Conservation (phyloP, 2,113 vertebrate species). For the Pterocles orientalis region DNA sequence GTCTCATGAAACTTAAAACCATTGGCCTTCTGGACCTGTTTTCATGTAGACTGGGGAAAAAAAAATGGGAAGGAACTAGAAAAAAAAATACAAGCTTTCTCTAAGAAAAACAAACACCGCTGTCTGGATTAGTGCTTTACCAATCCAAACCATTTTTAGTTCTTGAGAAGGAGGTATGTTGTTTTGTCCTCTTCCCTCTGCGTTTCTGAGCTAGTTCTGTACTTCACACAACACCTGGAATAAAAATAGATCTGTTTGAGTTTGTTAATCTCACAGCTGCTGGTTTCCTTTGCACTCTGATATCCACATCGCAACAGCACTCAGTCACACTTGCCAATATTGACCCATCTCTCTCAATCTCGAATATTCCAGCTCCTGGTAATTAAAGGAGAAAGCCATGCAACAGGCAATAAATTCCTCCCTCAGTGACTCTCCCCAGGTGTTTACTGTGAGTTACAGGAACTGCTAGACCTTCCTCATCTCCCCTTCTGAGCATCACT, state of each 20-base stretch:
- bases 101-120: background rate
- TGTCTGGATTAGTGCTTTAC: background rate
- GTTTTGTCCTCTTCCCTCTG: background rate
- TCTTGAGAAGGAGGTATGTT: background rate
- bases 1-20: background rate
- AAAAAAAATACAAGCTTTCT: background rate
- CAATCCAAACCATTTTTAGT: background rate
- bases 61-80: background rate
- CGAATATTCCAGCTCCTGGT: background rate
- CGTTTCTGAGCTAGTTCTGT: background rate
- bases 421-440: background rate
- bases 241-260: background rate
- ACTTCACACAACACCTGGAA: background rate
- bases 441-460: background rate
- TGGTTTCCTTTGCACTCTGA: background rate
- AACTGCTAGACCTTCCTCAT: background rate
- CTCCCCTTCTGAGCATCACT: background rate
- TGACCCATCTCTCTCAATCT: background rate
- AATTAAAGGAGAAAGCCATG: background rate
- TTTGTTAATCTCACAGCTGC: background rate
- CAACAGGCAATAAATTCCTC: background rate
- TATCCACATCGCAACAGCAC: background rate
- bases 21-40: fast-evolving
- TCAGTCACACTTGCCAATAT: background rate
- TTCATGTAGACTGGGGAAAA: background rate